Base-by-base conservation (phyloP, 2,113 vertebrate genomes). In the human region DNA sequence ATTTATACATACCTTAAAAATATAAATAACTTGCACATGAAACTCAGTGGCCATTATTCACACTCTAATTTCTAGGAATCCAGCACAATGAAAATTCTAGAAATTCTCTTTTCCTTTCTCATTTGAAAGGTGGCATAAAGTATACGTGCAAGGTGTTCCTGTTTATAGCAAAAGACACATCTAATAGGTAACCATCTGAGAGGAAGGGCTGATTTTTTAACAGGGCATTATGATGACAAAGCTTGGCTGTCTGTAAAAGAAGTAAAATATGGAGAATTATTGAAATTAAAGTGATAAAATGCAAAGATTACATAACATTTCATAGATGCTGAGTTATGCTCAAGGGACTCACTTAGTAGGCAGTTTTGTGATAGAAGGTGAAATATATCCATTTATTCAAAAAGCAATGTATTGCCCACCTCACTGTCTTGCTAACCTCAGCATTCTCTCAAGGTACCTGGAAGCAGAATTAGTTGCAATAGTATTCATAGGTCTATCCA, bases 301-400 rank as follows among this genome's bases (percentile, higher is more conserved):
- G 3, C 30, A 83, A 91, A 96, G 89, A 97, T 96, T 93, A 97
- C 97, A 88, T 78, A 84, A 61, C 79, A 94, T 89, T 89, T 95
- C 11, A 52, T 30, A 92, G 87, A 88, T 50, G 50, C 25, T 40
- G 87, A 48, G 8, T 87, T 96, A 68, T 90, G 13, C 86, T 93
- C 92, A 57, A 87, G 93, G 80, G 45, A 96, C 38, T 93, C 79
- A 96, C 43, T 96, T 87, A 96, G 92, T 97, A 98, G 68, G 3
- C 35, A 94, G 55, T 81, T 66, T 96, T 96, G 40, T 85, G 64
- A 92, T 68, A 87, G n/a, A 57, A 82, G 48, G 66, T 81, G 92
- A 97, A 97, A 93, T 96, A 92, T 78, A 92, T 93, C 57, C 35
- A 55, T 84, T 35, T 88, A 48, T 78, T 72, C 9, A 6, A 75